Conservation (phyloP, 2,888 invertebrate species). For the Papilio protenor region DNA sequence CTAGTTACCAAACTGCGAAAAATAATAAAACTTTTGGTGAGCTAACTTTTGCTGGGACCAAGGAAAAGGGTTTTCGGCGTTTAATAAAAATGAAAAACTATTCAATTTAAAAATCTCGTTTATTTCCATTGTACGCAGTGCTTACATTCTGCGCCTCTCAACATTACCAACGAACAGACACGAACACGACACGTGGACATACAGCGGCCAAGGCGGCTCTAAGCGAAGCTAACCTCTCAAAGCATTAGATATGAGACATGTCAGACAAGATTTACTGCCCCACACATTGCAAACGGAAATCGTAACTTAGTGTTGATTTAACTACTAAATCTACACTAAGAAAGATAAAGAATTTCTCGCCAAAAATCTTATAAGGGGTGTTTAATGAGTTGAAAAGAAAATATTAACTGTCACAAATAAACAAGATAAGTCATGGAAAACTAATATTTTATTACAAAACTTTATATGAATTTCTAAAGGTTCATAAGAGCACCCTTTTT, state of each 20-base stretch:
- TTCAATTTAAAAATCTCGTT: conserved; percentile 69
- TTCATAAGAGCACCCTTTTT: too few species aligned
- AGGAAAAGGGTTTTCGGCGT: not conserved
- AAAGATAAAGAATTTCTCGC: too few species aligned
- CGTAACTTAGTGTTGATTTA: not conserved
- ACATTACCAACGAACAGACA: conserved; percentile 28
- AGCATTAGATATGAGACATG: not conserved
- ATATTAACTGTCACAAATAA: too few species aligned
- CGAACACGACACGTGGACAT: conserved; percentile 2
- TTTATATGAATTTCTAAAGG: too few species aligned
- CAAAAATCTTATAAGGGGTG: too few species aligned
- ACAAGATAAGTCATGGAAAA: too few species aligned
- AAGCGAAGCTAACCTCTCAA: conserved; percentile 35
- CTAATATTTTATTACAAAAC: too few species aligned
- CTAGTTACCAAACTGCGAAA: too few species aligned
- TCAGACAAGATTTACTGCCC: not conserved
- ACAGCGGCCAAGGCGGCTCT: conserved; percentile 20
- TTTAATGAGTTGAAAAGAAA: too few species aligned
- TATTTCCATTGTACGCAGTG: conserved; percentile 74
- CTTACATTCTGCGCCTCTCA: conserved; percentile 55
- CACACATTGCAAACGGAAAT: not conserved
- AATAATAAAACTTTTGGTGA: too few species aligned
- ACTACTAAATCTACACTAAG: not conserved
- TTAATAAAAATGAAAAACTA: not conserved
- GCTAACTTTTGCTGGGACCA: not conserved